Percentiles rank a stretch among this genome's conserved stretches.
phyloP scores from a whole-genome alignment of 35 echinoderm and acorn worm species.

The Holothuria glaberrima region DNA sequence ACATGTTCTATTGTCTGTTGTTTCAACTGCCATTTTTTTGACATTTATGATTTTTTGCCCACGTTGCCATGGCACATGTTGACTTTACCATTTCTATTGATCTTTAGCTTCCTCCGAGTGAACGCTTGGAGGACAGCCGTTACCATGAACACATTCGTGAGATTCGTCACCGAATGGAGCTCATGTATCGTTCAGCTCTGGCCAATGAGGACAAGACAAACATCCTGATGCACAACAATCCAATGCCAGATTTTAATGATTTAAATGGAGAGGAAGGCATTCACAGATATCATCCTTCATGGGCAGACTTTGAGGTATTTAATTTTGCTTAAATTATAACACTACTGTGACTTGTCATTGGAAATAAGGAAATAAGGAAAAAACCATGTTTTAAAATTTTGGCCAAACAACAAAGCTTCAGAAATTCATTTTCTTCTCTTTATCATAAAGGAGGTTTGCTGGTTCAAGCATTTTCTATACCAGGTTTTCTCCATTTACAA shows the following conservation, averaged over 20 bases:
- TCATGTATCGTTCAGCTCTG: slow-evolving; percentile 89
- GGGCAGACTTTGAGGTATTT: slow-evolving; percentile 57
- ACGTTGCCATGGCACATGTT: not conserved
- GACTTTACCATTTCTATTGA: slow-evolving; percentile 1
- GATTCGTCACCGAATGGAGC: slow-evolving; percentile 74
- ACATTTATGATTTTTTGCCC: too few species aligned
- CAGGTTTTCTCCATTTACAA: too few species aligned
- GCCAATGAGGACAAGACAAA: slow-evolving; percentile 91
- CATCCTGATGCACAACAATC: slow-evolving; percentile 92
- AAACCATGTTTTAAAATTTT: not conserved
- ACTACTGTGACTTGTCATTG: not conserved
- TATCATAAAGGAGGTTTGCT: too few species aligned
- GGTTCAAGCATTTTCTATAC: too few species aligned
- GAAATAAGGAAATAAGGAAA: not conserved
- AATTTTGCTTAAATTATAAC: not conserved
- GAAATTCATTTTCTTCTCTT: too few species aligned
- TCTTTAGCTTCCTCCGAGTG: slow-evolving; percentile 82
- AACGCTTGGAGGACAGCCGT: slow-evolving; percentile 87
- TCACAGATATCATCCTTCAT: slow-evolving; percentile 62
- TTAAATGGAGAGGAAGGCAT: slow-evolving; percentile 80
- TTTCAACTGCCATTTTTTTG: too few species aligned
- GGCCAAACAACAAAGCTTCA: too few species aligned
- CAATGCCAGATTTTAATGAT: slow-evolving; percentile 93
- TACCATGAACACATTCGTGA: slow-evolving; percentile 85
- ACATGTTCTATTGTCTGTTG: too few species aligned